Base-by-base conservation (phyloP, 2,888 invertebrate species). In the Tiliacea aurago region DNA sequence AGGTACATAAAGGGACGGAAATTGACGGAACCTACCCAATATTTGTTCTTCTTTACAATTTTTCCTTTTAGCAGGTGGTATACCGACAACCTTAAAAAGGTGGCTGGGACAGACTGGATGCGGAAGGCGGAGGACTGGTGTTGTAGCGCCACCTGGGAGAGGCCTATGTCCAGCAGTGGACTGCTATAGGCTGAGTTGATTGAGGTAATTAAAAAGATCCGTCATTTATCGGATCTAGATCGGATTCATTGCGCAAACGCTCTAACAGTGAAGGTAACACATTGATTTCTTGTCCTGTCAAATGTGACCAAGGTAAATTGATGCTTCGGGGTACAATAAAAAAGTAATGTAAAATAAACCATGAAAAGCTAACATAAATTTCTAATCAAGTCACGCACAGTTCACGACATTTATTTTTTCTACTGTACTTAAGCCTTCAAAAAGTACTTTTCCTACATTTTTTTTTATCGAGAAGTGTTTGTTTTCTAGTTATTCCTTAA, bases 361-460 rank as follows among this genome's bases (percentile, higher is more conserved):
- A 28, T 33, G 18, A 33, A 28, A 56, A 18, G 56, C n/a, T n/a
- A 59, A 37, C 58, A n/a, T n/a, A 45, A 23, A 43, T 43, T 18
- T 61, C 23, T 10, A 18, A 62, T 18, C 23, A 43, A 43, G 11
- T 62, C 23, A 23, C 5, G 6, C 23, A 43, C 15, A 61, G 41
- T 61, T 61, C 15, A 61, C 41, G 10, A 43, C 43, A 61, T 43
- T 43, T 61, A 43, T 61, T 61, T 43, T 43, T 43, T 23, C 61
- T 61, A 9, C 61, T 23, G 23, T n/a, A n/a, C n/a, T n/a, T 43
- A 61, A 61, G 43, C 23, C 10, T 43, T 61, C 23, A 37, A 58
- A 58, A 58, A 58, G 56, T 56, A 56, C 1, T 18, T 33, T 11
- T 56, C 20, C 11, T 33, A 33, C 33, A 33, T 33, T 47, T 43